Percentiles rank a stretch among this genome's conserved stretches.
Evolutionary conservation across 2,797 vertebrate species (phyloP).

Genomic region (Ateles fusciceps): DNA sequence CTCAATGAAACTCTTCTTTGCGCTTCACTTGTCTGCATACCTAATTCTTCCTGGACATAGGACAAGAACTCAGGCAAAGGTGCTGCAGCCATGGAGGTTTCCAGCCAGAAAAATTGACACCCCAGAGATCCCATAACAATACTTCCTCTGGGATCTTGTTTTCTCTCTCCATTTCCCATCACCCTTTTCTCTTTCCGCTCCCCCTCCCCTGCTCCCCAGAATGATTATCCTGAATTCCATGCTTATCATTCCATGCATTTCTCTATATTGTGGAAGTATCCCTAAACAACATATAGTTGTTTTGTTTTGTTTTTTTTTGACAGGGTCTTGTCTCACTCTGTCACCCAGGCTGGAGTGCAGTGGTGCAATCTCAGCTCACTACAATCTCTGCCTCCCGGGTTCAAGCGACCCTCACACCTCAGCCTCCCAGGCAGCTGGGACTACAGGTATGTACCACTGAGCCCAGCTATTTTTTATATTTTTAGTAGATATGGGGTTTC

Average conservation of each 20-base stretch:
- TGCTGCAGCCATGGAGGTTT: not conserved
- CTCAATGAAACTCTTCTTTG: not conserved
- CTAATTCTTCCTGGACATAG: not conserved
- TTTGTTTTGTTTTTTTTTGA: too few species aligned
- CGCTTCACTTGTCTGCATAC: not conserved
- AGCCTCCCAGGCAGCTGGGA: not conserved
- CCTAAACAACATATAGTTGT: not conserved
- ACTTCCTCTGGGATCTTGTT: not conserved
- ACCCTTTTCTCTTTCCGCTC: not conserved
- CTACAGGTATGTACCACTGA: not conserved
- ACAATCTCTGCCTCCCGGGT: not conserved
- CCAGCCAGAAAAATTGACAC: not conserved
- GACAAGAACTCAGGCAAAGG: not conserved
- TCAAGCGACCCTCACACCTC: not conserved
- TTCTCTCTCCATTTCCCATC: not conserved
- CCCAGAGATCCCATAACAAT: not conserved
- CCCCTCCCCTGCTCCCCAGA: too few species aligned
- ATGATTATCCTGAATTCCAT: not conserved
- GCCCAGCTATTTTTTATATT: not conserved
- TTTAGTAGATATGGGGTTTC: not conserved
- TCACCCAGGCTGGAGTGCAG: not conserved
- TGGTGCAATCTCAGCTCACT: not conserved
- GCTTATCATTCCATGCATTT: not conserved
- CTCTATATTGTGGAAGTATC: not conserved
- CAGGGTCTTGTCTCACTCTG: not conserved